Evolutionary conservation across 2,888 invertebrate species (phyloP).

Genomic region (Hirtodrosophila histrioides): DNA sequence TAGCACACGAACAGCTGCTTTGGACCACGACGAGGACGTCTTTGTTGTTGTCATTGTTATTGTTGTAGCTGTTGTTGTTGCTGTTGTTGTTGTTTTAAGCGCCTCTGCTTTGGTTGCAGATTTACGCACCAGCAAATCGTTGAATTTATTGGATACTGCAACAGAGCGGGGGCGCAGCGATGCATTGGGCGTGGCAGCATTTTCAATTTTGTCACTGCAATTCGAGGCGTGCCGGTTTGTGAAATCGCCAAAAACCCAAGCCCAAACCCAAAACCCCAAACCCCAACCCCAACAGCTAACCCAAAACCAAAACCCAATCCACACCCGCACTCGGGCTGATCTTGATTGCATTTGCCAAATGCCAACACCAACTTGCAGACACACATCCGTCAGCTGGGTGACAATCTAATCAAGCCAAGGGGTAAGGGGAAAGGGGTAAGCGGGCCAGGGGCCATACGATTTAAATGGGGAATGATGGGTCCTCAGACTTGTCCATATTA

Average conservation of each 20-base stretch:
- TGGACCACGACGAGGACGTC: constrained; percentile 30
- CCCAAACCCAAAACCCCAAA: constrained; percentile 9
- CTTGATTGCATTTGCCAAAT: constrained; percentile 76
- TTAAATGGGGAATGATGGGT: constrained; percentile 11
- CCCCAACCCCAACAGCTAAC: not conserved
- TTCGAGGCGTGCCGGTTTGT: constrained; percentile 42
- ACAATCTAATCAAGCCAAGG: constrained; percentile 71
- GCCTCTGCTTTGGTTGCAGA: constrained; percentile 74
- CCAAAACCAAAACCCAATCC: constrained; percentile 15
- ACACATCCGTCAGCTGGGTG: constrained; percentile 52
- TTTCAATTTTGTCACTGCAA: constrained; percentile 68
- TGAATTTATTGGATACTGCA: constrained; percentile 61
- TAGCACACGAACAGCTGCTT: constrained; percentile 78
- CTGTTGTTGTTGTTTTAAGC: constrained; percentile 58
- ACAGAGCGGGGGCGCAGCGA: constrained; percentile 4
- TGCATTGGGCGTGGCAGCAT: constrained; percentile 48
- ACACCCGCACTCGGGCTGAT: constrained; percentile 47
- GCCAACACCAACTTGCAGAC: constrained; percentile 62
- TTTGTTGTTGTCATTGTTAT: constrained; percentile 29
- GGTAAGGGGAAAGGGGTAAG: constrained; percentile 7
- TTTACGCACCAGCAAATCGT: constrained; percentile 79
- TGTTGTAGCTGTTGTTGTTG: constrained; percentile 22
- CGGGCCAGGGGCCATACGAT: constrained; percentile 7
- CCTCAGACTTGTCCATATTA: not conserved
- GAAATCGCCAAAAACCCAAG: constrained; percentile 6